Evolutionary conservation across 2,888 invertebrate genomes (phyloP), one percentile per base, ranked within the genome.

Genomic region (Brachypalpus laphriformis): DNA sequence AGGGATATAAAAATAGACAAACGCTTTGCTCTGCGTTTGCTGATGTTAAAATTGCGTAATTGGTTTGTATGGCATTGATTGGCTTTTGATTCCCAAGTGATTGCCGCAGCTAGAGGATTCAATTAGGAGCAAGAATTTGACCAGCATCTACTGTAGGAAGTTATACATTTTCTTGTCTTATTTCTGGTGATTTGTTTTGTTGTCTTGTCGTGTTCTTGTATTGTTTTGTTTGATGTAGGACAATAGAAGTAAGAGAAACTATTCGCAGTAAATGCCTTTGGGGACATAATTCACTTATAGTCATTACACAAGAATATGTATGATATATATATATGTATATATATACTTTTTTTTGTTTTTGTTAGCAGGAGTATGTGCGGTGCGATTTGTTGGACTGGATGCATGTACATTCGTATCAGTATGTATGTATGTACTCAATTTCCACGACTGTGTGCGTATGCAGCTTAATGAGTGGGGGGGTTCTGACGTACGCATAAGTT

Each of bases 41-140:
- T 45, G 45, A 18, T 49, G 51, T 66, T 66, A 22, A 51, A 51
- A 51, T 25, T 66, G 40, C 66, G 51, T 66, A 66, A 66, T 66
- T 66, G 66, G 51, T 37, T 51, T 51, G 66, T 51, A 37, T 51
- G 40, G 66, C 66, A 66, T 66, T 51, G 66, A 66, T 66, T 51
- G 40, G 66, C 40, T 51, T 66, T 66, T 51, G 66, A 51, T 66
- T 66, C 66, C 25, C 51, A 51, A 66, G 66, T 51, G 66, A 66
- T 66, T 66, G 37, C 51, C 49, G 16, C 51, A 40, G 37, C 37
- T 51, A 25, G 37, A 25, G 18, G 51, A 66, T 66, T 66, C 51
- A 51, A 66, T 66, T 51, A 66, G 22, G 51, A 16, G 14, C 40
- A 22, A 51, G 25, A 11, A 16, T 37, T 40, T 14, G 40, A 40